Evolutionary conservation across 2,113 vertebrate genomes (phyloP), one percentile per base, ranked within the genome.

Genomic region (Leucosticte australis): DNA sequence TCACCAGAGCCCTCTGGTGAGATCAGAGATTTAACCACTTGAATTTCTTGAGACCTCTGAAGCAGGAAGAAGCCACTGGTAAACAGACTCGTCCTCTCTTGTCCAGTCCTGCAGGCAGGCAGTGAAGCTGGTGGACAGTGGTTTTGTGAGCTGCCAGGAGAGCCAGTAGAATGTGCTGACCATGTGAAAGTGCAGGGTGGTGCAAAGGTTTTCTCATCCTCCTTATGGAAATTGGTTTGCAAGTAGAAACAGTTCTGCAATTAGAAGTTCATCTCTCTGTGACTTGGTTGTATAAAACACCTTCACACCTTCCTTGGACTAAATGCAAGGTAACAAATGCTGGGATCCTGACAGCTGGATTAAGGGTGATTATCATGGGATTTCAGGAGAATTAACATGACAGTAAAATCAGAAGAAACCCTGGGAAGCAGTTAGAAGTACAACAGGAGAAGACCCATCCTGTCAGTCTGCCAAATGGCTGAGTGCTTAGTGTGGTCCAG

Each of bases 221-320:
- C 79, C 35, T 31, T 5, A 4, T 21, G 63, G 87, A 88, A 95
- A 86, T 64, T 47, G 78, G 56, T 74, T 86, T 86, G 85, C 93
- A 93, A 94, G 85, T 88, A 85, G 92, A 83, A 94, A 93, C 70
- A 46, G 35, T 85, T 86, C 79, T 83, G 75, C 63, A 80, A 55
- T 96, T 93, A 74, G 65, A 93, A 95, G 57, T 53, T 89, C 82
- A 55, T 83, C 68, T 64, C 24, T 73, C 59, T 91, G 60, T 80
- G 71, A 80, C 69, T 50, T 20, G 8, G 64, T 75, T 89, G 82
- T 55, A 75, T 95, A 86, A 86, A 90, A 79, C 35, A 81, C 37
- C 86, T 84, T 97, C 88, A 68, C 49, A 78, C 88, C 73, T 95
- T 74, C 42, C 33, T 49, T 69, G 26, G 52, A 83, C 68, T 80